These are phyloP conservation scores for Bombus fervidus DNA, from an alignment of 1,140 invertebrate genomes.

Conservation along the genomic window DNA sequence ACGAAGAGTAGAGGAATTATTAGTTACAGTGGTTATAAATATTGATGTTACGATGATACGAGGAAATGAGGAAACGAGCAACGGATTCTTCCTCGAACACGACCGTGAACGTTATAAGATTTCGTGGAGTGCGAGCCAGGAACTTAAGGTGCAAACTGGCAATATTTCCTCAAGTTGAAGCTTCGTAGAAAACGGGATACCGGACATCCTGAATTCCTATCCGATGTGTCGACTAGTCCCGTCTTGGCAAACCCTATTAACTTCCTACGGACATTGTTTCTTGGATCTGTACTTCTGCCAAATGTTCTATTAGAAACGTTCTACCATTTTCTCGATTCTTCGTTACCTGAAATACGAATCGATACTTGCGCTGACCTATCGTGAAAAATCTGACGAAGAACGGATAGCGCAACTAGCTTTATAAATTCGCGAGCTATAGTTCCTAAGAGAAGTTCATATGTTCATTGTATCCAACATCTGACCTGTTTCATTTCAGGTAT, in stretches of 20 bases:
- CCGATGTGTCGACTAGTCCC: slow-evolving; percentile 32
- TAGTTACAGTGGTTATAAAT: neutral
- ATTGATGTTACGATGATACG: neutral
- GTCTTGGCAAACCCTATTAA: slow-evolving; percentile 45
- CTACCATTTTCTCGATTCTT: neutral
- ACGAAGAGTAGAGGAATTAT: neutral
- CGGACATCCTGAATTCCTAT: slow-evolving; percentile 56
- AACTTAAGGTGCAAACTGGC: neutral
- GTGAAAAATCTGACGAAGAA: neutral
- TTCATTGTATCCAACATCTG: neutral
- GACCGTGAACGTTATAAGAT: neutral
- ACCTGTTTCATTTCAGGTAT: neutral
- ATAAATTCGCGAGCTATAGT: neutral
- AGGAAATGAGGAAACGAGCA: neutral
- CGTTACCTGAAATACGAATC: neutral
- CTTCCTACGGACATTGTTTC: slow-evolving; percentile 49
- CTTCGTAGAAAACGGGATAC: neutral
- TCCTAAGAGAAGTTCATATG: neutral
- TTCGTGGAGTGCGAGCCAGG: neutral
- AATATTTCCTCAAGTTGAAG: neutral
- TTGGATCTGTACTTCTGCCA: slow-evolving; percentile 13
- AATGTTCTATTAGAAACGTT: neutral
- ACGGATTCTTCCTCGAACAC: neutral
- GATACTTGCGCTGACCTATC: neutral
- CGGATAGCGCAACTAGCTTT: too few relatives aligned